phyloP scores from a whole-genome alignment of 2,888 invertebrate genomes.

The Empis stercorea region DNA sequence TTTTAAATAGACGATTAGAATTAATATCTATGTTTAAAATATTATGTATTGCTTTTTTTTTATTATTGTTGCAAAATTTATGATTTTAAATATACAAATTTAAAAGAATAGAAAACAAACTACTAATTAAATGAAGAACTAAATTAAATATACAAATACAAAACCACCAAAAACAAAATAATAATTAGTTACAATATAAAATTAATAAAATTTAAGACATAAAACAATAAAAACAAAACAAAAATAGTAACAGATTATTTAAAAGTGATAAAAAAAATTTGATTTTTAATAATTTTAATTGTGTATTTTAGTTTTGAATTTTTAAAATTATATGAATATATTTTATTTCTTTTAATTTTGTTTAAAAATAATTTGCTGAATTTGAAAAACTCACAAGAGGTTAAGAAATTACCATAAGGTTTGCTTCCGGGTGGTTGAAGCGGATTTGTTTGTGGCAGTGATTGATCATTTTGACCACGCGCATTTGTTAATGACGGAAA shows the following conservation, averaged over 20 bases:
- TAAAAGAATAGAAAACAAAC: no score
- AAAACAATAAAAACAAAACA: constrained; percentile 9
- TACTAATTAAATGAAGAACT: background rate
- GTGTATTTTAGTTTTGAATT: no score
- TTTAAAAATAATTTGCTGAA: constrained; percentile 1
- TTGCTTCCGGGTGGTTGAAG: constrained; percentile 84
- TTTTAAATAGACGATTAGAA: no score
- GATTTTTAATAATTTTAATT: no score
- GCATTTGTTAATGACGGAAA: constrained; percentile 80
- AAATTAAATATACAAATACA: constrained; percentile 9
- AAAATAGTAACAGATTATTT: constrained; percentile 3
- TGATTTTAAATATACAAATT: no score
- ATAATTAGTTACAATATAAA: constrained; percentile 9
- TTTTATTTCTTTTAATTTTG: constrained; percentile 7
- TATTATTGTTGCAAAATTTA: no score
- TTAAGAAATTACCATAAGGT: constrained; percentile 65
- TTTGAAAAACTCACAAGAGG: constrained; percentile 36
- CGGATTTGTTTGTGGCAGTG: constrained; percentile 65
- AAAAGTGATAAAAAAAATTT: background rate
- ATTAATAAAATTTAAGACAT: no score
- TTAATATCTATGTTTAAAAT: no score
- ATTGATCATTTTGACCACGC: constrained; percentile 67
- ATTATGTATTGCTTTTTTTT: no score
- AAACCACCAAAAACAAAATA: constrained; percentile 16
- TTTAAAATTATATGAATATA: background rate